Conservation (phyloP, 2,888 invertebrate genomes). For the Hypomecis punctinalis region DNA sequence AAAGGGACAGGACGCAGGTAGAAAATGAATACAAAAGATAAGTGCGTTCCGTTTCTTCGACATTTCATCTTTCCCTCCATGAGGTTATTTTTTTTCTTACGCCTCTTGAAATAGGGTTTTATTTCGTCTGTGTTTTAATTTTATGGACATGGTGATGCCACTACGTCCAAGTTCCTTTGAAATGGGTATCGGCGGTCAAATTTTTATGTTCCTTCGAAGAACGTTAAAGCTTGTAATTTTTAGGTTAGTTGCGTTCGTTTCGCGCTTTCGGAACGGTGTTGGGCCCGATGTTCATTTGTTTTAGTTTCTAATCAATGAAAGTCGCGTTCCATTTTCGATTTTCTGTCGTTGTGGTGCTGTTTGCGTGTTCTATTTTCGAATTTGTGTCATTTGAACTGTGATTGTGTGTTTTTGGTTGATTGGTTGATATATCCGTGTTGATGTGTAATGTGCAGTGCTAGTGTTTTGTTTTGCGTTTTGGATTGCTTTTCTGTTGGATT, state of each 20-base stretch:
- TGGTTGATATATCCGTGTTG: slow-evolving; percentile 3
- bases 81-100: slow-evolving; percentile 36
- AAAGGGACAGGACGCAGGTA: slow-evolving; percentile 80
- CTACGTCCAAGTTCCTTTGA: slow-evolving; percentile 66
- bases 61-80: slow-evolving; percentile 9
- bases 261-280: slow-evolving; percentile 60
- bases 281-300: slow-evolving; percentile 40
- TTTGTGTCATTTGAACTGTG: slow-evolving; percentile 19
- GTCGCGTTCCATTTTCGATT: slow-evolving; percentile 34
- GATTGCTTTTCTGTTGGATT: slow-evolving; percentile 27
- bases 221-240: slow-evolving; percentile 64
- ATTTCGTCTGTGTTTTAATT: slow-evolving; percentile 43
- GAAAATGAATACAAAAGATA: slow-evolving; percentile 76
- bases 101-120: slow-evolving; percentile 44
- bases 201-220: slow-evolving; percentile 64
- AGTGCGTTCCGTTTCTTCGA: slow-evolving; percentile 57
- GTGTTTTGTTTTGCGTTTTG: slow-evolving; percentile 26
- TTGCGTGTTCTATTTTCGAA: slow-evolving; percentile 12
- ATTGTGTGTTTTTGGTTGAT: slow-evolving; percentile 6
- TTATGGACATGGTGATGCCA: slow-evolving; percentile 43
- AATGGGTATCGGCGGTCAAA: slow-evolving; percentile 74
- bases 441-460: slow-evolving; percentile 25
- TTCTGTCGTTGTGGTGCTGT: slow-evolving; percentile 17
- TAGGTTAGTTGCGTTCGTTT: slow-evolving; percentile 75
- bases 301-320: slow-evolving; percentile 35